Base-by-base conservation (phyloP, 2,113 vertebrate genomes). In the Odontophorus gujanensis region DNA sequence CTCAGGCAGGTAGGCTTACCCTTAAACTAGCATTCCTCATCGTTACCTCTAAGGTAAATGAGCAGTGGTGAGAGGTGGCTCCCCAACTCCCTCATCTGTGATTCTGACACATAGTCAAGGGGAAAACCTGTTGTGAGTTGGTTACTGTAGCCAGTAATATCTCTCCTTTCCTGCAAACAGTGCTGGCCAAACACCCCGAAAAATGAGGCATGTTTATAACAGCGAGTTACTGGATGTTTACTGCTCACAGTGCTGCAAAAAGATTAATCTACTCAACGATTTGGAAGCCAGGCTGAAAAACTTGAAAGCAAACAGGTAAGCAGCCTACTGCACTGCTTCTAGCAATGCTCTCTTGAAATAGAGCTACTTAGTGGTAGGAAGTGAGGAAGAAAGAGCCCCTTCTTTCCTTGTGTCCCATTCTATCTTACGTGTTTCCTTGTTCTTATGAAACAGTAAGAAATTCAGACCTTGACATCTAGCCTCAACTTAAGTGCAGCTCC, bases 181-280 rank as follows among this genome's bases (percentile, higher is more conserved):
- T 65, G 99, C 99, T 22, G 98, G 99, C 32, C 99, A 99, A 97
- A 99, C 99, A 3, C 99, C 99, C 21, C 97, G 98, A 85, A 99
- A 98, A 97, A 98, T 97, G 97, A 98, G 98, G 71, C 98, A 98
- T 34, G 63, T 97, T 47, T 99, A 98, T 97, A 97, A 97, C 71
- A 98, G 96, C 8, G 99, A 99, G 48, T 90, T 98, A 36, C 97
- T 99, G 97, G 99, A 99, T 50, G 97, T 99, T 65, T 99, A 99
- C 97, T 99, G 99, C 95, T 99, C 98, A 34, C 99, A 99, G 96
- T 99, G 99, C 98, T 99, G 99, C 97, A 99, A 98, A 97, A 99
- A 99, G 96, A 98, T 99, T 98, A 99, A 99, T 95, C 98, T 99
- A 61, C 98, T 99, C 32, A 99, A 99, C 69, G 99, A 99, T 96